Evolutionary conservation across 2,113 vertebrate species (phyloP), one percentile per base, ranked within the genome.

Genomic region (Paracanthobrama guichenoti): DNA sequence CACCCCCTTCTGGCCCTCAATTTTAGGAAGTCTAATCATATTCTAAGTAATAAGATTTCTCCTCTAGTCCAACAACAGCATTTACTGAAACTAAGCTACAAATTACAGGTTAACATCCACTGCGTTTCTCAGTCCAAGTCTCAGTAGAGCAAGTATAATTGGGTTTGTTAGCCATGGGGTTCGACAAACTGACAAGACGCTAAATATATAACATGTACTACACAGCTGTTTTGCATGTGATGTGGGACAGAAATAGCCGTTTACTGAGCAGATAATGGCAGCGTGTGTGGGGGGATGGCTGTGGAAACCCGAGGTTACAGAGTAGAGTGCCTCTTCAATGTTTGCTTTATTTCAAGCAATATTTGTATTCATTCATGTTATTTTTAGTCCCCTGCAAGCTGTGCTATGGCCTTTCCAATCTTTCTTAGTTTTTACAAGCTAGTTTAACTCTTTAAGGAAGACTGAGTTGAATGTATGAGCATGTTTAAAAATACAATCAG

Each of bases 191-290:
- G 90, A 91, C 90, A 93, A 91, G 90, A 89, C 87, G 59, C 92
- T 93, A 94, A 94, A 94, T 93, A 93, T 93, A 94, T 87, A 89
- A 87, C 74, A 88, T 88, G 89, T 88, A 93, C 91, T 87, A 91
- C 92, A 92, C 93, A 94, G 94, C 93, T 93, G 93, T 94, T 94
- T 93, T 93, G 94, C 94, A 95, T 95, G 94, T 95, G 94, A 94
- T 93, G 89, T 83, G 88, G 78, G 90, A 90, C 92, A 89, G 90
- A 93, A 94, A 95, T 92, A 93, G 92, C 66, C 53, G 44, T 79
- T 87, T 62, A 81, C 84, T 81, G 53, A 87, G 89, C 83, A 90
- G 90, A 93, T 92, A 91, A 91, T 87, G 84, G 85, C 82, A 89
- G 67, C 84, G 88, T 89, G 85, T 87, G 81, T 50, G 83, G 69